These are phyloP conservation scores for Yponomeuta cagnagella DNA, from an alignment of 2,888 invertebrate genomes.

Conservation along the genomic window DNA sequence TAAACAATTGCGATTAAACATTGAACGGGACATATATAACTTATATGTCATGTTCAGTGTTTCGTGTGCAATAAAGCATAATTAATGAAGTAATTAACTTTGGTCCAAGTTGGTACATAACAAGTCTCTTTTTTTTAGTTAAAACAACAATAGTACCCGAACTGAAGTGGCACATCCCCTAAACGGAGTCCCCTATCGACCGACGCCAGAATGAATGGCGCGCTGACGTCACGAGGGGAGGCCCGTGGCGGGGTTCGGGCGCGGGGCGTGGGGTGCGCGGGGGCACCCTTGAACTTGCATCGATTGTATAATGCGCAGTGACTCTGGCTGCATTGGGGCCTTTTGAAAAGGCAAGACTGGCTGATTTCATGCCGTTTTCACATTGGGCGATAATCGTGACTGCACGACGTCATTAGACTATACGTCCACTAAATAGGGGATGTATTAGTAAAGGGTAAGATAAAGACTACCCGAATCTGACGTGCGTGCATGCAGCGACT, in stretches of 20 bases:
- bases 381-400: too few relatives aligned
- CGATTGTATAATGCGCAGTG: neutral
- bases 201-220: constrained; percentile 11
- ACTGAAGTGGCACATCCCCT: neutral
- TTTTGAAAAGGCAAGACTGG: neutral
- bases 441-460: neutral
- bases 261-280: neutral
- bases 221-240: constrained; percentile 9
- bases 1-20: too few relatives aligned
- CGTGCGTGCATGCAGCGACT: too few relatives aligned
- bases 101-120: too few relatives aligned
- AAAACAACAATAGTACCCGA: too few relatives aligned
- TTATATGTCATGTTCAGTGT: too few relatives aligned
- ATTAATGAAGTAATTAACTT: too few relatives aligned
- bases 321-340: neutral
- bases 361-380: neutral
- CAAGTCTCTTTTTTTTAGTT: too few relatives aligned
- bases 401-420: neutral
- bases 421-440: neutral
- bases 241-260: neutral
- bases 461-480: too few relatives aligned
- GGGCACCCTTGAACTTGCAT: constrained; percentile 14
- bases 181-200: constrained; percentile 1
- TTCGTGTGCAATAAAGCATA: too few relatives aligned
- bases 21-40: too few relatives aligned